Evolutionary conservation across 2,113 vertebrate species (phyloP).

Genomic region (Cyanoliseus patagonus): DNA sequence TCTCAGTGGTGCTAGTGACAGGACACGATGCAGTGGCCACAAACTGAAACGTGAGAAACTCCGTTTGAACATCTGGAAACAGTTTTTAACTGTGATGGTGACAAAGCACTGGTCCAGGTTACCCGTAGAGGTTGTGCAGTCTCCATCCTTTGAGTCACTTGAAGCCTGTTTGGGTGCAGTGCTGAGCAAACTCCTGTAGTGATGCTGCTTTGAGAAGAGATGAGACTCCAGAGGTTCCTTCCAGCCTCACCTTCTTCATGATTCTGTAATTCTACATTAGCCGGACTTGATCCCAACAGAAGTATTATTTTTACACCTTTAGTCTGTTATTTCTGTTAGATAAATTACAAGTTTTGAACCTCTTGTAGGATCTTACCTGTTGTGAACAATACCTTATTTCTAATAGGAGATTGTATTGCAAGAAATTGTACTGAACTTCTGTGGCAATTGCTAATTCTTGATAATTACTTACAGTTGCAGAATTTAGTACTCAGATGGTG

Average conservation of each 20-base stretch:
- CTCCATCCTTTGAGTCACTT: not conserved
- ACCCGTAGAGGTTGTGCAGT: not conserved
- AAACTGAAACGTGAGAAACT: not conserved
- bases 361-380: rapidly evolving
- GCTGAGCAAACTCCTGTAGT: not conserved
- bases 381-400: not conserved
- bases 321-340: not conserved
- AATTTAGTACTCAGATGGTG: not conserved
- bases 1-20: not conserved
- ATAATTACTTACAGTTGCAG: too few relatives aligned
- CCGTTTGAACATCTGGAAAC: not conserved
- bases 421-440: not conserved
- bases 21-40: not conserved
- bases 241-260: not conserved
- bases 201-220: not conserved
- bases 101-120: not conserved
- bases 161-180: not conserved
- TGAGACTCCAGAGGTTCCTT: not conserved
- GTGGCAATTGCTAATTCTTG: not conserved
- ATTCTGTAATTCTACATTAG: not conserved
- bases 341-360: not conserved
- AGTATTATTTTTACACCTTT: not conserved
- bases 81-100: not conserved
- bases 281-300: not conserved
- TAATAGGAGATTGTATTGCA: not conserved